Percentiles rank a stretch among this genome's conserved stretches.
Conservation (phyloP, 2,113 vertebrate genomes). For the Addax nasomaculatus region DNA sequence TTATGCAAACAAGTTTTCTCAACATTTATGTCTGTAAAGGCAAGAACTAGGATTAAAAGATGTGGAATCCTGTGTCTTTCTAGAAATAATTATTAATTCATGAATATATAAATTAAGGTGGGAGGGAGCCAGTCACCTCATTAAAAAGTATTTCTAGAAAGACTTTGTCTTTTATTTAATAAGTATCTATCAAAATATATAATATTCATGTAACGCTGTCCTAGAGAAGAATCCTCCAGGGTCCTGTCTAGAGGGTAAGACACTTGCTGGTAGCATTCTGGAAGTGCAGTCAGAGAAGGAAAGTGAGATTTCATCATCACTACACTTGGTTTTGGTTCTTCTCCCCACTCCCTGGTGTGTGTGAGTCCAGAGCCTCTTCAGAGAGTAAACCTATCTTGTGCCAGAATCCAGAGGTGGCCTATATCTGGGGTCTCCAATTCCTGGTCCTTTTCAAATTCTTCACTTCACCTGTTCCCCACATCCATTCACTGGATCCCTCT, state of each 20-base stretch:
- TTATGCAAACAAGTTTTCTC: conserved; percentile 17
- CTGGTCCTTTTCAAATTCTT: background rate
- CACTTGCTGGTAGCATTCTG: background rate
- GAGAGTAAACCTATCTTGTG: background rate
- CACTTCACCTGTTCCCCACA: background rate
- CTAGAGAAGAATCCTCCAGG: background rate
- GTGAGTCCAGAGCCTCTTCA: background rate
- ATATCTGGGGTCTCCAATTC: background rate
- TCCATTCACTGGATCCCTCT: background rate
- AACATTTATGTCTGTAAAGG: background rate
- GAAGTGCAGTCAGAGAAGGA: background rate
- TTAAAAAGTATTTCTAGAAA: conserved; percentile 11
- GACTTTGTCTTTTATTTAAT: background rate
- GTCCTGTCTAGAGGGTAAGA: background rate
- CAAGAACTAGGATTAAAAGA: background rate
- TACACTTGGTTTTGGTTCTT: background rate
- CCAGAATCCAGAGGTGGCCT: background rate
- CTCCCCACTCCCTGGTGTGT: background rate
- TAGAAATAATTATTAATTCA: conserved; percentile 12
- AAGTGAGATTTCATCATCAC: background rate
- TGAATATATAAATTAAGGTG: background rate
- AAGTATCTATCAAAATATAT: background rate
- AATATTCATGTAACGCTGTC: background rate
- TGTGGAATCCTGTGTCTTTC: background rate
- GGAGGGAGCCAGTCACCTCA: background rate